Evolutionary conservation across 2,888 invertebrate genomes (phyloP).

Genomic region (Cosmopolites sordidus): DNA sequence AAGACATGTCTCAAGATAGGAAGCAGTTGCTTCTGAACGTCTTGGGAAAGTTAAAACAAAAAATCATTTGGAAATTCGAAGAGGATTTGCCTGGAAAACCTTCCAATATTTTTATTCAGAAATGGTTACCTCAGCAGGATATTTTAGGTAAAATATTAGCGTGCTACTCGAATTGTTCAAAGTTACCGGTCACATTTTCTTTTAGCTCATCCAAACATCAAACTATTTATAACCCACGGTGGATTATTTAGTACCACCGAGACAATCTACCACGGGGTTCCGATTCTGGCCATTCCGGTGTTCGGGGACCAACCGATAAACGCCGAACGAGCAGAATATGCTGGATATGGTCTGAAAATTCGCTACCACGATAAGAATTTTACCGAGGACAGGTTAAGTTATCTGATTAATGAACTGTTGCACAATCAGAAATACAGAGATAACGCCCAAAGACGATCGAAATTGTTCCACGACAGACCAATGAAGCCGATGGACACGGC

Average conservation of each 20-base stretch:
- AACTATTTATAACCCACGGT: conserved; percentile 51
- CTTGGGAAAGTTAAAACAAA: conserved; percentile 57
- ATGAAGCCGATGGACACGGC: conserved; percentile 36
- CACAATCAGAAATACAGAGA: conserved; percentile 29
- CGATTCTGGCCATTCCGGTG: conserved; percentile 52
- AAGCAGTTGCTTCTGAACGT: conserved; percentile 53
- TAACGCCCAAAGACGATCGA: conserved; percentile 33
- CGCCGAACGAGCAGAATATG: conserved; percentile 45
- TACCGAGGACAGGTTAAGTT: conserved; percentile 7
- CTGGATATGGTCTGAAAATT: conserved; percentile 14
- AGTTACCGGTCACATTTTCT: too few relatives aligned
- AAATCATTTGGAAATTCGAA: conserved; percentile 68
- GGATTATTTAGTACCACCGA: conserved; percentile 51
- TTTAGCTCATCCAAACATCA: conserved; percentile 48
- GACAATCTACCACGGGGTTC: conserved; percentile 50
- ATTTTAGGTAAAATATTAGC: conserved; percentile 36
- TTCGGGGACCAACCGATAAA: conserved; percentile 53
- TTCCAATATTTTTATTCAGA: conserved; percentile 54
- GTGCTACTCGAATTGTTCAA: too few relatives aligned
- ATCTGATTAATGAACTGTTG: conserved; percentile 13
- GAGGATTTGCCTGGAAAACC: conserved; percentile 52
- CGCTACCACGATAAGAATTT: conserved; percentile 8
- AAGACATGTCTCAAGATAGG: conserved; percentile 52
- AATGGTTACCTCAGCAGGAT: conserved; percentile 63
- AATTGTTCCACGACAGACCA: conserved; percentile 35